Evolutionary conservation across 1,140 invertebrate species (phyloP), one percentile per base, ranked within the genome.

Genomic region (Microplitis mediator): DNA sequence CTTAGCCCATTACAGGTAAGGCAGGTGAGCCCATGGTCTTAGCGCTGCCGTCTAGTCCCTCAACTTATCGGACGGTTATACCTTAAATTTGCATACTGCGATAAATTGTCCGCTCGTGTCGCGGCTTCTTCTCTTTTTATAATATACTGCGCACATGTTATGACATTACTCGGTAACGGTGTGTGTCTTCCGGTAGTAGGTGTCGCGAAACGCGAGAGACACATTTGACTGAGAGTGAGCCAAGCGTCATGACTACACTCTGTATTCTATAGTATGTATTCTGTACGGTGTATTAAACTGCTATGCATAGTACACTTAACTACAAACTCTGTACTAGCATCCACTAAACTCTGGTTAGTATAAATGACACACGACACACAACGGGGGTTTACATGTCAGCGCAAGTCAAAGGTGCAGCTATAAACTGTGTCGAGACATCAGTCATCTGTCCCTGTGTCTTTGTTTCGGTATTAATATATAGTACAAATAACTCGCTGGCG

Each of bases 141-240:
- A 11, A 45, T 45, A 45, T 45, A 45, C 39, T 11, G 8, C 39
- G 6, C 39, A 45, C 11, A 45, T 45, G 39, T 45, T 45, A 45
- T 45, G 11, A 23, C 23, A 23, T 23, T 23, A 23, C 23, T 23
- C 23, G 23, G 1, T 45, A 45, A 54, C 13, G 31, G 23, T 13
- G 23, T 14, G 5, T 45, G 32, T 35, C 67, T 58, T 69, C 67
- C 54, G 51, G 56, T 61, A 3, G 36, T 8, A 56, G 23, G 65
- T 60, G 39, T 60, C 67, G 16, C 23, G 56, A 31, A 58, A 56
- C 32, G 23, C 23, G 16, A 31, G 63, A 45, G 64, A 73, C 45
- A 61, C 58, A 23, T 71, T 63, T 56, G 63, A 71, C 39, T 74
- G 73, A 71, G 54, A 11, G 39, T 32, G 64, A 14, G 69, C 73